Evolutionary conservation across 2,113 vertebrate genomes (phyloP).

Genomic region (Boleophthalmus pectinirostris): DNA sequence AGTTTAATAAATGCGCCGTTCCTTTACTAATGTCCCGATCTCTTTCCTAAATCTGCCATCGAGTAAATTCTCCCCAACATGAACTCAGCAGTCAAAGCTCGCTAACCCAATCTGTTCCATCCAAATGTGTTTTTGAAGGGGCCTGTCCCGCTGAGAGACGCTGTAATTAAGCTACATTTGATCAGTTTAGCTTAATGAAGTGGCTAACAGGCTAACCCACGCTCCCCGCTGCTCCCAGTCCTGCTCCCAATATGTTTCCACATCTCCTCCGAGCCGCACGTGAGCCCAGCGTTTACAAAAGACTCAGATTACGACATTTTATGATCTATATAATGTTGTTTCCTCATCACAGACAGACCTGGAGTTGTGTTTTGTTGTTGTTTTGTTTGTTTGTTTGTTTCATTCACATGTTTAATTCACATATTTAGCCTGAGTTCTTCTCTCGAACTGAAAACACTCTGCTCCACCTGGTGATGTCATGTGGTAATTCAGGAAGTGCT

Average conservation of each 20-base stretch:
- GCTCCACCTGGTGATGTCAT: too few species aligned
- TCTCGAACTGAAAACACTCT: too few species aligned
- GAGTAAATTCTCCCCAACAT: background rate
- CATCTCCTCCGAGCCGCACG: slow-evolving; percentile 15
- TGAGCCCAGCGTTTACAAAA: background rate
- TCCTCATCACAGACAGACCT: too few species aligned
- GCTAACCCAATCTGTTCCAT: slow-evolving; percentile 8
- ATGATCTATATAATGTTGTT: too few species aligned
- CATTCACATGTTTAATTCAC: too few species aligned
- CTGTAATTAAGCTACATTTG: slow-evolving; percentile 42
- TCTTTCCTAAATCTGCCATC: background rate
- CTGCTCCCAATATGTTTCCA: slow-evolving; percentile 12
- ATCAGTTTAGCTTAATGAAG: slow-evolving; percentile 36
- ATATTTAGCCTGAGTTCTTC: too few species aligned
- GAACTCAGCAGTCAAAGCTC: slow-evolving; percentile 15
- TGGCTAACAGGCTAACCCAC: slow-evolving; percentile 28
- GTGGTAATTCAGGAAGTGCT: too few species aligned
- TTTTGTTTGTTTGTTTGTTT: too few species aligned
- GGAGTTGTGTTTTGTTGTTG: too few species aligned
- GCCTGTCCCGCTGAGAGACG: background rate
- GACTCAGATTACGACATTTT: too few species aligned
- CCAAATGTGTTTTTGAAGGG: slow-evolving; percentile 7
- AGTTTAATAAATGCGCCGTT: background rate
- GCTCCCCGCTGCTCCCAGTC: slow-evolving; percentile 31
- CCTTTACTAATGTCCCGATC: background rate